These are phyloP conservation scores for Psix sp. DNA, from an alignment of 1,140 invertebrate species.

Conservation along the genomic window DNA sequence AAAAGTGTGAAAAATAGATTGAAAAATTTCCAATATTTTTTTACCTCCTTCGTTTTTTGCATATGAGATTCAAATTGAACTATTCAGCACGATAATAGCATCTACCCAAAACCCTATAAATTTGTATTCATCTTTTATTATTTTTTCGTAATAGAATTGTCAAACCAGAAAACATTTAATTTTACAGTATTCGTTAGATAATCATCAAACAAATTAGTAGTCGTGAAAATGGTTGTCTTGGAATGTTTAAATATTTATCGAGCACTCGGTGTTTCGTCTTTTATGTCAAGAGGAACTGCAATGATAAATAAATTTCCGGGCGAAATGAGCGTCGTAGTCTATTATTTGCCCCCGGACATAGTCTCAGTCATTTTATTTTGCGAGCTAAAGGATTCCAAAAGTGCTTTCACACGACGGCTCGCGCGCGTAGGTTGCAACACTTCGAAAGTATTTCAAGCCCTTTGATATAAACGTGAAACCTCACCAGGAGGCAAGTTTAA, in stretches of 20 bases:
- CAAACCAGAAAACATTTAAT: neutral
- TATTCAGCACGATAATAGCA: too few relatives aligned
- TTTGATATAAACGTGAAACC: constrained; percentile 36
- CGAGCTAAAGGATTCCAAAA: constrained; percentile 15
- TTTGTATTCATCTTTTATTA: too few relatives aligned
- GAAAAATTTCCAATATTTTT: too few relatives aligned
- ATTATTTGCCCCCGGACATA: constrained; percentile 22
- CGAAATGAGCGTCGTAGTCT: constrained; percentile 8
- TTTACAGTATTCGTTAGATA: neutral
- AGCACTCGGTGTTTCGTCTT: neutral
- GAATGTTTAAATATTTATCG: constrained; percentile 16
- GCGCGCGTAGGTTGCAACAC: constrained; percentile 23
- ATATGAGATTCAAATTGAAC: too few relatives aligned
- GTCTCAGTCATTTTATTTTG: constrained; percentile 17
- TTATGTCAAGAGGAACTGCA: neutral
- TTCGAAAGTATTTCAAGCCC: constrained; percentile 32
- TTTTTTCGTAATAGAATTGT: neutral
- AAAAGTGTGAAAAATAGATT: too few relatives aligned
- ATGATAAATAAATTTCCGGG: constrained; percentile 18
- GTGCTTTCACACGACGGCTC: constrained; percentile 24
- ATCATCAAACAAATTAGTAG: constrained; percentile 8
- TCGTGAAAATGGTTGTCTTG: constrained; percentile 7
- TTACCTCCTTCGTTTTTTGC: too few relatives aligned
- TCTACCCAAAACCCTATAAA: too few relatives aligned
- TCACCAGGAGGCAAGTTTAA: constrained; percentile 44